Evolutionary conservation across 2,888 invertebrate species (phyloP), one percentile per base, ranked within the genome.

Genomic region (Adineta ricciae): DNA sequence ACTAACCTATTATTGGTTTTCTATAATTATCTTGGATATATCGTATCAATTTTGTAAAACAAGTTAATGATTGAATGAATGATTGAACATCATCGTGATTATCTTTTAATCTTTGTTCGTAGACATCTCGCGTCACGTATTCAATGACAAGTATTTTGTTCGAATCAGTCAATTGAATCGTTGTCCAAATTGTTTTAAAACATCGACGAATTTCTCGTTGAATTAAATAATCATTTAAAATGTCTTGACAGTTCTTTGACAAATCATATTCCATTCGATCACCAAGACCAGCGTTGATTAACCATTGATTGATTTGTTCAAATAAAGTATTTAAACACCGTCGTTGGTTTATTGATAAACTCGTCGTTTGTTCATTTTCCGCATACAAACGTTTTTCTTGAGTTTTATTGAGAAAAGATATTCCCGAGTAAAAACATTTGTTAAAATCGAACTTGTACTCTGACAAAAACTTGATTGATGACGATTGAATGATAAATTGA

Each of bases 1-100:
- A 64, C 64, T 64, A 32, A 64, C 73, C 73, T 38, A 73, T 38
- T 9, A 73, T 38, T 73, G 73, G 73, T 73, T 73, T 73, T 73
- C 41, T 38, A 73, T 73, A 73, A 73, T 38, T 73, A 73, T 73
- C 73, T 41, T n/a, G 16, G 11, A 73, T 38, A 73, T 73, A 73
- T 21, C 41, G 73, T 38, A 73, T 73, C 1, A 73, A 1, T 38
- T 41, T 73, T 8, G 73, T 73, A 73, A 73, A 73, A 73, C 73
- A 36, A 38, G 24, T 38, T 41, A 73, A 73, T 38, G 73, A 41
- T 41, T 73, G 36, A 16, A 73, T 73, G n/a, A 73, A 73, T 41
- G 1, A 24, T 73, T 73, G 38, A 73, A 73, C 36, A 73, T 41
- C 24, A 73, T 73, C 73, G 0, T 8, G 19, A 41, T 41, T 73